Percentiles rank a stretch among this genome's conserved stretches.
Conservation (phyloP, 2,888 invertebrate species). For the Synergus itoensis region DNA sequence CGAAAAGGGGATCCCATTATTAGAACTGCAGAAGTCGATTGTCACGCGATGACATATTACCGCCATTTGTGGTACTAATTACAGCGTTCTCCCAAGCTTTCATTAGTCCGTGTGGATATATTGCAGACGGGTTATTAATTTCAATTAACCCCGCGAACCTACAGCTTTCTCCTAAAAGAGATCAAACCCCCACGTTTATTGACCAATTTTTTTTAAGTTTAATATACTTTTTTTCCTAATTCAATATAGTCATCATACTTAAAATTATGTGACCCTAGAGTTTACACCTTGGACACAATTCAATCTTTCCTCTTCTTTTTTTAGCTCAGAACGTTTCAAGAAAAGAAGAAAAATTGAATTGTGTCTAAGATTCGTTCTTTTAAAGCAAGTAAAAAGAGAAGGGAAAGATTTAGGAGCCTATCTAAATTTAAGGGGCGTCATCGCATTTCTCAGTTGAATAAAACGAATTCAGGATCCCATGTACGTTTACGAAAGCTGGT, state of each 20-base stretch:
- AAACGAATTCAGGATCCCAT: conserved; percentile 1
- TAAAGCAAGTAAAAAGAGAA: not conserved
- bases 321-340: not conserved
- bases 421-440: conserved; percentile 23
- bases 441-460: conserved; percentile 15
- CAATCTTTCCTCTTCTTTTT: too few relatives aligned
- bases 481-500: conserved; percentile 11
- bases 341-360: not conserved
- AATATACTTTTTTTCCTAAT: not conserved
- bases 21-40: conserved; percentile 31
- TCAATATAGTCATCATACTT: too few relatives aligned
- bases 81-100: conserved; percentile 28
- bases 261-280: too few relatives aligned
- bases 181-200: not conserved
- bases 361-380: not conserved
- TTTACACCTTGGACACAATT: too few relatives aligned
- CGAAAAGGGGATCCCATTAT: conserved; percentile 27
- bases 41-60: conserved; percentile 32
- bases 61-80: conserved; percentile 32
- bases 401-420: not conserved
- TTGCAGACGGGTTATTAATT: conserved; percentile 31
- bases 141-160: conserved; percentile 19
- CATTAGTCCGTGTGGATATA: conserved; percentile 3
- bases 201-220: not conserved
- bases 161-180: not conserved